Evolutionary conservation across 2,113 vertebrate species (phyloP).

Genomic region (Onychostruthus taczanowskii): DNA sequence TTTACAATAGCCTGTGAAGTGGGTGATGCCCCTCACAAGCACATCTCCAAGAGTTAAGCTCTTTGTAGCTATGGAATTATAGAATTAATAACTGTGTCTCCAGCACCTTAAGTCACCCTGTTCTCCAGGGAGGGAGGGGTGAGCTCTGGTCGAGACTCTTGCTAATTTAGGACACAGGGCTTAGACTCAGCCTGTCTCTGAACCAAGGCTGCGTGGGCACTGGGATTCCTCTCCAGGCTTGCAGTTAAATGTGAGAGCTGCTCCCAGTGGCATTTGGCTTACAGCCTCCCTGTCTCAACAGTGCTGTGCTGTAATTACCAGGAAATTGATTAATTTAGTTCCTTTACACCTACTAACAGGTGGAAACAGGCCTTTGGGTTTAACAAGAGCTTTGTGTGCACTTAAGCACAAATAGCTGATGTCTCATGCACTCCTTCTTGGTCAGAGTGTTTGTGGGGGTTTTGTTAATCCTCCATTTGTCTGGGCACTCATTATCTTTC

Average conservation of each 20-base stretch:
- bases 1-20: background rate
- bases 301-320: conserved; percentile 13
- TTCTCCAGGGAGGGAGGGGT: background rate
- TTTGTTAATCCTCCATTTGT: background rate
- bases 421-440: background rate
- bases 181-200: background rate
- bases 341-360: background rate
- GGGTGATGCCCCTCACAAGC: background rate
- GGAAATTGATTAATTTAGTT: conserved; percentile 28
- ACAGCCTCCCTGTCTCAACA: background rate
- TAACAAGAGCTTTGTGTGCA: background rate
- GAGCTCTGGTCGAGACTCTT: background rate
- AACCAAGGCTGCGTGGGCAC: background rate
- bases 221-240: background rate
- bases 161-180: background rate
- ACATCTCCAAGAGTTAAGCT: background rate
- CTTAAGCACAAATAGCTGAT: background rate
- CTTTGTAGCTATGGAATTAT: background rate
- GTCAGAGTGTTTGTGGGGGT: background rate
- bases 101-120: background rate
- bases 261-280: background rate
- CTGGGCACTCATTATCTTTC: background rate
- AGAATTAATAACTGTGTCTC: background rate
- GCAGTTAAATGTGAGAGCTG: background rate
- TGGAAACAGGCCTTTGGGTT: background rate